Conservation (phyloP, 2,113 vertebrate genomes). For the Larimichthys polyactis region DNA sequence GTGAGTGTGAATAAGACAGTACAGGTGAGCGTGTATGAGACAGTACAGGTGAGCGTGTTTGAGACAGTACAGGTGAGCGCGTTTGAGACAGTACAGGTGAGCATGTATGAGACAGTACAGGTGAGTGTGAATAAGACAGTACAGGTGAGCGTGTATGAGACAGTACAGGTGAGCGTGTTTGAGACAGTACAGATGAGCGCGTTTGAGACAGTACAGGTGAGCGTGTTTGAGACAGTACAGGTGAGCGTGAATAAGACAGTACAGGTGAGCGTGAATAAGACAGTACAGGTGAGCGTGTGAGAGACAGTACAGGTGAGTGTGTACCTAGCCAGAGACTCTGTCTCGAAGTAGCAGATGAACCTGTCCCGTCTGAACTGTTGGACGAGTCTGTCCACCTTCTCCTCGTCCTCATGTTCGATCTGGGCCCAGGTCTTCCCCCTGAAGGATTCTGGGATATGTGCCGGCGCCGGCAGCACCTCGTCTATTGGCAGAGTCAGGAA, state of each 20-base stretch:
- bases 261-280: background rate
- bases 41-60: background rate
- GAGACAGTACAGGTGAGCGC: background rate
- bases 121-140: background rate
- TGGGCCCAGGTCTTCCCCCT: conserved; percentile 91
- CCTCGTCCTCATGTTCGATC: conserved; percentile 90
- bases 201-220: background rate
- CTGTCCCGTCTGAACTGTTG: conserved; percentile 87
- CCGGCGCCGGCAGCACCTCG: conserved; percentile 85
- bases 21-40: background rate
- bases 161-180: background rate
- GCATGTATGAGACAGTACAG: background rate
- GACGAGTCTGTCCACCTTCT: conserved; percentile 88
- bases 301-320: background rate
- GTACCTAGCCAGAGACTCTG: conserved; percentile 83
- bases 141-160: background rate
- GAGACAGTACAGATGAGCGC: no score
- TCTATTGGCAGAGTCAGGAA: conserved; percentile 72
- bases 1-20: background rate
- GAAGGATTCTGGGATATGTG: conserved; percentile 90
- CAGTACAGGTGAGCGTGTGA: background rate
- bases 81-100: background rate
- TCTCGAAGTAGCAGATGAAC: conserved; percentile 90
- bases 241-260: background rate
- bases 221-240: background rate